phyloP scores from a whole-genome alignment of 2,888 invertebrate species.

The Ceraclea dissimilis region DNA sequence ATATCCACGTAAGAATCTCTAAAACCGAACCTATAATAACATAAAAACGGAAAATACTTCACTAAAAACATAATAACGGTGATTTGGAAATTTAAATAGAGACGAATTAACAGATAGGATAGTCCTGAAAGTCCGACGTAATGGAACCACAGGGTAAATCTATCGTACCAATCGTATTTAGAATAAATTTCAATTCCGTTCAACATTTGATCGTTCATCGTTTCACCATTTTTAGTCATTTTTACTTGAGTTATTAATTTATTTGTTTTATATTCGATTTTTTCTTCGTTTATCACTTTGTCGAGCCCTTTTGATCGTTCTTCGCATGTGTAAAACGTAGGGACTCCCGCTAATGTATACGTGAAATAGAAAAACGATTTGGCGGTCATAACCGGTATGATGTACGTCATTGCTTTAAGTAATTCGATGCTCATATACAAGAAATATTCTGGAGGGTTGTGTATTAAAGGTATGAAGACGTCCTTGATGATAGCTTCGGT shows the following conservation, averaged over 20 bases:
- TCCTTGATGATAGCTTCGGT: slow-evolving; percentile 52
- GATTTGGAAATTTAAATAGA: slow-evolving; percentile 55
- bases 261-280: slow-evolving; percentile 3
- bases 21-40: slow-evolving; percentile 57
- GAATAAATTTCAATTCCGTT: slow-evolving; percentile 35
- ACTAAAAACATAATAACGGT: slow-evolving; percentile 53
- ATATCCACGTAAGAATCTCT: slow-evolving; percentile 54
- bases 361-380: slow-evolving; percentile 52
- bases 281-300: neutral
- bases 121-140: slow-evolving; percentile 29
- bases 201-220: neutral
- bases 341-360: slow-evolving; percentile 48
- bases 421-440: slow-evolving; percentile 56
- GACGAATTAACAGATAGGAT: slow-evolving; percentile 45
- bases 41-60: slow-evolving; percentile 61
- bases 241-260: slow-evolving; percentile 8
- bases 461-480: slow-evolving; percentile 55
- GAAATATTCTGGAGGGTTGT: slow-evolving; percentile 54
- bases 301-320: neutral
- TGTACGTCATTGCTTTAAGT: slow-evolving; percentile 60
- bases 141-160: slow-evolving; percentile 32
- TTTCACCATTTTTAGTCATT: slow-evolving; percentile 4
- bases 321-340: slow-evolving; percentile 35
- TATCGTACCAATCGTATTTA: slow-evolving; percentile 41
- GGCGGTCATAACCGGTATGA: slow-evolving; percentile 56